Conservation (phyloP, 2,888 invertebrate species). For the Hypena proboscidalis region DNA sequence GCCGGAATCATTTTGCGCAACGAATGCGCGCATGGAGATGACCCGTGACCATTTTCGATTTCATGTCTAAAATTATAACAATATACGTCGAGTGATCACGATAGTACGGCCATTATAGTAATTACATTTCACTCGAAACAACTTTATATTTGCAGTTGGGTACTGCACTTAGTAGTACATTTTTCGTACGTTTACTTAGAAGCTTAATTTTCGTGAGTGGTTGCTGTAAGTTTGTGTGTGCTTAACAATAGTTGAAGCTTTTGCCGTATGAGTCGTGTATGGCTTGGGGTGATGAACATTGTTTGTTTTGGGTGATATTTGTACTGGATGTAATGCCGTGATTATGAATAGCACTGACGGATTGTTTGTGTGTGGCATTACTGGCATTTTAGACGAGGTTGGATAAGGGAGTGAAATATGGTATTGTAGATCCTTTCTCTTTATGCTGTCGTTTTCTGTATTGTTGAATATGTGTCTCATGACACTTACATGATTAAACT, state of each 20-base stretch:
- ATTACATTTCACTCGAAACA: conserved; percentile 66
- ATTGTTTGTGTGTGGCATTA: conserved; percentile 64
- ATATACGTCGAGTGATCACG: conserved; percentile 74
- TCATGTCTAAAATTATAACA: conserved; percentile 80
- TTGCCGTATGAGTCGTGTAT: conserved; percentile 70
- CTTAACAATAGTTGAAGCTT: conserved; percentile 76
- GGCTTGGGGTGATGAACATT: conserved; percentile 76
- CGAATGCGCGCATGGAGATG: conserved; percentile 65
- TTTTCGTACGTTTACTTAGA: conserved; percentile 25
- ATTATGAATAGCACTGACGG: conserved; percentile 61
- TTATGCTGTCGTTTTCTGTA: conserved; percentile 14
- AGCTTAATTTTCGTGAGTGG: conserved; percentile 35
- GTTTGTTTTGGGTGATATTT: conserved; percentile 75
- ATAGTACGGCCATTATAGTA: conserved; percentile 74
- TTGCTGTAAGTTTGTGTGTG: conserved; percentile 51
- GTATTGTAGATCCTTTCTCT: conserved; percentile 29
- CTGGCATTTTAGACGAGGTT: conserved; percentile 23
- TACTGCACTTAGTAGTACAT: conserved; percentile 13
- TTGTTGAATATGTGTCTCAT: too few species aligned
- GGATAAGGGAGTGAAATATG: conserved; percentile 31
- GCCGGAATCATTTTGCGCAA: conserved; percentile 65
- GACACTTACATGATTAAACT: too few species aligned
- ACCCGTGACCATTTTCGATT: conserved; percentile 78
- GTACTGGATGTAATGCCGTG: conserved; percentile 56
- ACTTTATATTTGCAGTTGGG: conserved; percentile 50